A percentile compares a stretch with the other conserved stretches of the same genome.
Evolutionary conservation across 2,797 vertebrate species (phyloP).

Genomic region (Hirundo rustica): DNA sequence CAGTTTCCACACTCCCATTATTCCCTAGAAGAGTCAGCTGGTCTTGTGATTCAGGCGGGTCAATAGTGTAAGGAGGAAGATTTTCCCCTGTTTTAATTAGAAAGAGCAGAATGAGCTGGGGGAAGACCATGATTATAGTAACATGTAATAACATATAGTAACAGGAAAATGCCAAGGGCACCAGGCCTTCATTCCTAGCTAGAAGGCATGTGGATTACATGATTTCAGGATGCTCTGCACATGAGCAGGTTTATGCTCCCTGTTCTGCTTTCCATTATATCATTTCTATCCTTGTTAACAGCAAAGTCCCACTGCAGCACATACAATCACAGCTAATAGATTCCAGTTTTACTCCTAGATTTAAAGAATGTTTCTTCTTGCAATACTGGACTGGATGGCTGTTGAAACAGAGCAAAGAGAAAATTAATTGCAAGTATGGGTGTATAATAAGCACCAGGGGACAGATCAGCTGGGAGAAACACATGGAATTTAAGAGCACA

Average conservation of each 20-base stretch:
- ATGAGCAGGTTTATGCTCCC: conserved; percentile 5
- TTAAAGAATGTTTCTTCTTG: neutral
- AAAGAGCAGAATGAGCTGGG: neutral
- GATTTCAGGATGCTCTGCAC: neutral
- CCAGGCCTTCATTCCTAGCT: neutral
- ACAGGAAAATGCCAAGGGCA: neutral
- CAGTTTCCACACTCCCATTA: neutral
- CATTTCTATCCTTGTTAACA: conserved; percentile 42
- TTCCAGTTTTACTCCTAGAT: conserved; percentile 42
- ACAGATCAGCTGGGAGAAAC: conserved; percentile 43
- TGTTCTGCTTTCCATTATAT: conserved; percentile 45
- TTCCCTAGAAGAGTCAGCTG: neutral
- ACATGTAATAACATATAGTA: neutral
- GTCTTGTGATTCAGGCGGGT: neutral
- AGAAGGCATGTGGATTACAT: neutral
- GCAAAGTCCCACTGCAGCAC: conserved; percentile 32
- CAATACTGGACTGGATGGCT: neutral
- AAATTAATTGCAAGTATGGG: conserved; percentile 50
- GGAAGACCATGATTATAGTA: neutral
- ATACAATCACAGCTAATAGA: conserved; percentile 40
- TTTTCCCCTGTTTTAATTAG: neutral
- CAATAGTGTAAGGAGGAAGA: neutral
- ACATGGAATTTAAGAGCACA: conserved; percentile 25
- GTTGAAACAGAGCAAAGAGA: conserved; percentile 51
- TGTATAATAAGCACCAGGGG: conserved; percentile 57